Evolutionary conservation across 1,140 invertebrate genomes (phyloP).

Genomic region (Saxidomus purpurata): DNA sequence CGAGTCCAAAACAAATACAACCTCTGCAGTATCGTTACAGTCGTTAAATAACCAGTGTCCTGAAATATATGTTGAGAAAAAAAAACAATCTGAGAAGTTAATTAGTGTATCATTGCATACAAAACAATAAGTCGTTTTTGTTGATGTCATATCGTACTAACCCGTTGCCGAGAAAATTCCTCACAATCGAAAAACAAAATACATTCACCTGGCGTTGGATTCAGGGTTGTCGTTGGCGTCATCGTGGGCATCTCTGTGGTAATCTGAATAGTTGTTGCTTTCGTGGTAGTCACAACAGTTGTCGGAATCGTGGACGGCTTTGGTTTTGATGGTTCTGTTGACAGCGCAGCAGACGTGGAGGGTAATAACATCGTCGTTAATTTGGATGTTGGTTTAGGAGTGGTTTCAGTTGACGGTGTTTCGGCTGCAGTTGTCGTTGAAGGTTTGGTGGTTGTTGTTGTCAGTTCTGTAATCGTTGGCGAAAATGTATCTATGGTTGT

Average conservation of each 20-base stretch:
- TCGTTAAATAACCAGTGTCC: conserved; percentile 3
- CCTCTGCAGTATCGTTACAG: conserved; percentile 48
- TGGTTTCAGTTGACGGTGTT: not conserved
- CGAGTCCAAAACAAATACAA: conserved; percentile 56
- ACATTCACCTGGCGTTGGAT: too few relatives aligned
- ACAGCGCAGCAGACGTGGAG: not conserved
- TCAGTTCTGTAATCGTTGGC: not conserved
- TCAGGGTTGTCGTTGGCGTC: too few relatives aligned
- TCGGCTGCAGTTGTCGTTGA: not conserved
- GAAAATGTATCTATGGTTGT: not conserved
- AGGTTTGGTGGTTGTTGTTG: not conserved
- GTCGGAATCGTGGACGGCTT: not conserved
- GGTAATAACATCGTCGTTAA: not conserved
- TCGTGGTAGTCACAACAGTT: too few relatives aligned
- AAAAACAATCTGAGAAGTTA: too few relatives aligned
- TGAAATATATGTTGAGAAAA: not conserved
- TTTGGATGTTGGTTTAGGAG: not conserved
- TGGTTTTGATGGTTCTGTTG: not conserved
- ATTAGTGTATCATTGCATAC: too few relatives aligned
- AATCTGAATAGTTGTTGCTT: too few relatives aligned
- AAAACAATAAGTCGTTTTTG: too few relatives aligned
- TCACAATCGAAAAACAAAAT: too few relatives aligned
- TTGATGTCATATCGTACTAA: too few relatives aligned
- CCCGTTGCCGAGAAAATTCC: too few relatives aligned
- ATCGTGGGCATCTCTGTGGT: too few relatives aligned